A percentile compares a stretch with the other conserved stretches of the same genome.
These are phyloP conservation scores for Trichopria drosophilae DNA, from an alignment of 2,888 invertebrate genomes.

Conservation along the genomic window DNA sequence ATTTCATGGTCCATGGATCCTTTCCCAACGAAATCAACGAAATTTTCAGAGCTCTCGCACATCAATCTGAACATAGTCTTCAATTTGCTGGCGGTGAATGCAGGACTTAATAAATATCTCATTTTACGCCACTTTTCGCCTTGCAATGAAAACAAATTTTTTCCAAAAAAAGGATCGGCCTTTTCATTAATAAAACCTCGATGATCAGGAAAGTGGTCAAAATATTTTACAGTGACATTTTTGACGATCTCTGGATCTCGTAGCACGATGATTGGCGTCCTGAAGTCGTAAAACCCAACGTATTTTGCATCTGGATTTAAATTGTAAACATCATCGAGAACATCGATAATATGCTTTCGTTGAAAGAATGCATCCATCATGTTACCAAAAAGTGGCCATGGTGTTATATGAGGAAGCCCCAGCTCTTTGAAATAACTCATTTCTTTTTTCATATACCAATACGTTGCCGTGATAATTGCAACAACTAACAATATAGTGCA, in stretches of 20 bases:
- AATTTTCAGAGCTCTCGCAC: constrained; percentile 43
- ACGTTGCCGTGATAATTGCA: too few relatives aligned
- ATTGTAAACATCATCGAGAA: constrained; percentile 5
- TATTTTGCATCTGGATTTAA: constrained; percentile 33
- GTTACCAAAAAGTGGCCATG: too few relatives aligned
- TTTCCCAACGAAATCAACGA: constrained; percentile 39
- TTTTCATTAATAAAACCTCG: constrained; percentile 36
- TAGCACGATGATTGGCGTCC: constrained; percentile 38
- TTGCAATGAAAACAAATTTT: constrained; percentile 42
- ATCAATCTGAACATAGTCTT: constrained; percentile 56
- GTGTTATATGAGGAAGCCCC: too few relatives aligned
- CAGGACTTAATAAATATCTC: constrained; percentile 61
- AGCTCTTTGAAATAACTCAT: too few relatives aligned
- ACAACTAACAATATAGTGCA: too few relatives aligned
- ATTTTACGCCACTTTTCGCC: constrained; percentile 59
- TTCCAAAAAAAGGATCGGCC: constrained; percentile 41
- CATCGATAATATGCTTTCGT: neutral
- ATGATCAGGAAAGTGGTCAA: constrained; percentile 44
- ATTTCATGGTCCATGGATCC: constrained; percentile 33
- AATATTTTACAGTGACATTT: constrained; percentile 42
- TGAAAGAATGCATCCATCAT: constrained; percentile 6
- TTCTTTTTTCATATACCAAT: too few relatives aligned
- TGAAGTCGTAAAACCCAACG: constrained; percentile 39
- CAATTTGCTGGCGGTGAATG: constrained; percentile 65
- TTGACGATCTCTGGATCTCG: constrained; percentile 47